phyloP scores from a whole-genome alignment of 2,888 invertebrate species.

The Chymomyza fuscimana region DNA sequence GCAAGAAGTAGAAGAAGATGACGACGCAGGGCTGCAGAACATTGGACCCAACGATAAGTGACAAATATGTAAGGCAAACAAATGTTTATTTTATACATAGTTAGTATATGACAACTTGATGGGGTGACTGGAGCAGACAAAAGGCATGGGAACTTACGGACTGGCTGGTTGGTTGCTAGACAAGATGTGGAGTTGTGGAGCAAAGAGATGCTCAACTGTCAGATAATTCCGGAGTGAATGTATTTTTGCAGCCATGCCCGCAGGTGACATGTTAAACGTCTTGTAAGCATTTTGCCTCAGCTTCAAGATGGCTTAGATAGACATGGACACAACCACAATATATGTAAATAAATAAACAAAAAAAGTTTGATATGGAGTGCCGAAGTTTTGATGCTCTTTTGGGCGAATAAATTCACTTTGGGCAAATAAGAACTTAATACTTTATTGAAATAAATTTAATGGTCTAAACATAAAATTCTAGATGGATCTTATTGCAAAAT shows the following conservation, averaged over 20 bases:
- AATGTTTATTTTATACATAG: constrained; percentile 63
- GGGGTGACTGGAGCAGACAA: neutral
- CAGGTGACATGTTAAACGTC: constrained; percentile 75
- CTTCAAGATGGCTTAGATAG: neutral
- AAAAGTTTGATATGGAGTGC: neutral
- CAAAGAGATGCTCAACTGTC: constrained; percentile 66
- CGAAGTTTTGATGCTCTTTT: neutral
- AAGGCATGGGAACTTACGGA: neutral
- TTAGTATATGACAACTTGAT: constrained; percentile 18
- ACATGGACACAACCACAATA: neutral
- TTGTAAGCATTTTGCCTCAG: constrained; percentile 56
- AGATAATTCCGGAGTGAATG: constrained; percentile 63
- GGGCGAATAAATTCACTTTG: too few species aligned
- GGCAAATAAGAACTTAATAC: too few species aligned
- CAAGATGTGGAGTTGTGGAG: constrained; percentile 11
- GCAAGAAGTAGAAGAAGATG: neutral
- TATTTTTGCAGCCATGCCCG: constrained; percentile 56
- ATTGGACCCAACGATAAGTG: constrained; percentile 67
- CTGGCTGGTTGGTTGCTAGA: neutral
- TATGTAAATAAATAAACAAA: constrained; percentile 8
- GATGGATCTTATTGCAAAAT: too few species aligned
- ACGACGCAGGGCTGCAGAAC: constrained; percentile 41
- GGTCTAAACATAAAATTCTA: too few species aligned
- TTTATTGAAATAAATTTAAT: too few species aligned
- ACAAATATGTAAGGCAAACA: constrained; percentile 69